Conservation (phyloP, 2,113 vertebrate species). For the Dryoscopus gambensis region DNA sequence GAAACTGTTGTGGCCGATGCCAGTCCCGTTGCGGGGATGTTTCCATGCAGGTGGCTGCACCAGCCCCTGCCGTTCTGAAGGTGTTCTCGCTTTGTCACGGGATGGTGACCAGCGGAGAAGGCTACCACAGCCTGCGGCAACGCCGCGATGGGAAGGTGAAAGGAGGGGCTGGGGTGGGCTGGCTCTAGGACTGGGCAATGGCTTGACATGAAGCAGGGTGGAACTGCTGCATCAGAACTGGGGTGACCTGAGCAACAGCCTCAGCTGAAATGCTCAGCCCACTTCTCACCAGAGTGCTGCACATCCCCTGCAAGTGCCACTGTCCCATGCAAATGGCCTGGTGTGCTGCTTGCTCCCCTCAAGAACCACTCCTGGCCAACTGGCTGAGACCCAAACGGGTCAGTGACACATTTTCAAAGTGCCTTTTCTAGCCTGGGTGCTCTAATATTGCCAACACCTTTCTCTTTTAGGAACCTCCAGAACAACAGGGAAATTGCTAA, state of each 20-base stretch:
- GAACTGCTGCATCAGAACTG: neutral
- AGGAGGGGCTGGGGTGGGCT: neutral
- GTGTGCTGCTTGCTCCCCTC: neutral
- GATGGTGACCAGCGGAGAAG: neutral
- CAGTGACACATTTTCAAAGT: neutral
- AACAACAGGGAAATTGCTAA: neutral
- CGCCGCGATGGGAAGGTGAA: accelerated
- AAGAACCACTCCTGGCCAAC: no score
- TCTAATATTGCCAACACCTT: neutral
- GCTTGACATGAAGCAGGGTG: neutral
- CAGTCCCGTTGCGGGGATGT: neutral
- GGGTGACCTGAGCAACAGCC: neutral
- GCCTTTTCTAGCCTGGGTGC: neutral
- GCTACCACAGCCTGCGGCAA: accelerated
- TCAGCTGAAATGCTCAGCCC: neutral
- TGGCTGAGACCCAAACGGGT: neutral
- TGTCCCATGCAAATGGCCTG: neutral
- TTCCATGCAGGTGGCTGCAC: neutral
- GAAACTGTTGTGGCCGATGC: neutral
- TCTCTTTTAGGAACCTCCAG: neutral
- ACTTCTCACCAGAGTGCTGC: neutral
- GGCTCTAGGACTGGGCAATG: neutral
- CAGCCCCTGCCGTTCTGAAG: neutral
- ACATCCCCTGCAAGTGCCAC: neutral
- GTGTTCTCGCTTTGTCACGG: neutral